Evolutionary conservation across 2,797 vertebrate species (phyloP), one percentile per base, ranked within the genome.

Genomic region (Xiphorhynchus erythropygius): DNA sequence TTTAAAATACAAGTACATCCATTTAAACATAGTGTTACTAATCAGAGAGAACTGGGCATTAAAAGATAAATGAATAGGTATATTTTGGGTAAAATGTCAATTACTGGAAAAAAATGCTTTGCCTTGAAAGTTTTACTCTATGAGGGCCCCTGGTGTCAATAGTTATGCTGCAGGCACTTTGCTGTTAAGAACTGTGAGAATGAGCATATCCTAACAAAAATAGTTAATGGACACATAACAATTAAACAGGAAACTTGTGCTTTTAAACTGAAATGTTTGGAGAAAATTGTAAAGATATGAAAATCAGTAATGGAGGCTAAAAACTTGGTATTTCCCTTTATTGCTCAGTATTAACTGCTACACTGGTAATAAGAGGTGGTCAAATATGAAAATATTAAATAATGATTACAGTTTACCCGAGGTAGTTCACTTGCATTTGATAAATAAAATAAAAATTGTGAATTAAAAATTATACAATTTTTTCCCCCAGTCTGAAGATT

Each of bases 401-500:
- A 55, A 89, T 27, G 12, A 76, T 76, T 71, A 23, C 8, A 81
- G 1, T 7, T 89, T 50, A 13, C 13, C 83, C 53, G 32, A 71
- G 68, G 64, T 81, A 59, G 4, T 73, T 89, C 42, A 19, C 10
- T 59, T 95, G 9, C 10, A 37, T 70, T 83, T 47, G 41, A 8
- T 95, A 56, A 64, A 30, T 77, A 39, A 88, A 85, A 83, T 17
- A 22, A 84, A 81, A 84, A 68, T 4, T 21, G 30, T 59, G 33
- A 89, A 44, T 55, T 90, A 41, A 96, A 96, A 96, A 83, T 76
- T 14, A 55, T 7, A n/a, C n/a, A 30, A 6, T 73, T 55, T 68
- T 71, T 37, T n/a, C 6, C 27, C 74, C 83, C 96, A 99, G 99
- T 99, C 99, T 16, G 99, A 99, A 97, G 99, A 99, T 97, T 99